Evolutionary conservation across 1,140 invertebrate species (phyloP), one percentile per base, ranked within the genome.

Genomic region (Stegodyphus mimosarum): DNA sequence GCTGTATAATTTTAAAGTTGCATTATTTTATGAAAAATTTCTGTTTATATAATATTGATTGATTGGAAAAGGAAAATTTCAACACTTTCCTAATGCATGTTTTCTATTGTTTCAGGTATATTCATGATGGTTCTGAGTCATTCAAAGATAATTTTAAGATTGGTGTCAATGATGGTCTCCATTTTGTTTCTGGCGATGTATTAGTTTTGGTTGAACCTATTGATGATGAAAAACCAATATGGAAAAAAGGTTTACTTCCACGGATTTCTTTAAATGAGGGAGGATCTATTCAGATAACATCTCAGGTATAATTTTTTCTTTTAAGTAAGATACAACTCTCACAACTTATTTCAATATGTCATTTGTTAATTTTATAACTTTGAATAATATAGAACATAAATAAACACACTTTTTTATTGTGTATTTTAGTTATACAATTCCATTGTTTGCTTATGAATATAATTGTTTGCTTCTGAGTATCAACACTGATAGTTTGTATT

Each of bases 211-310:
- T 87, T 52, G 78, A 87, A 13, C 86, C 86, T 48, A 73, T 87
- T n/a, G 79, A 87, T 83, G 86, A 87, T 75, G 78, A 87, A 72
- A 83, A 76, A 33, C 86, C 86, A n/a, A 51, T 72, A 7, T 87
- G 78, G 78, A 72, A 50, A n/a, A 80, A 66, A 60, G 78, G 72
- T 55, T 69, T 86, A 11, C 48, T 63, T n/a, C 50, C 60, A 0
- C 53, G 55, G 48, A 79, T 86, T 51, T 79, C 76, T 33, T 73
- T 83, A 5, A 70, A 53, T 51, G 86, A 87, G 72, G 79, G 79
- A 13, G 79, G 86, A 70, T 50, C 50, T 52, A 66, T 83, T 66
- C 18, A 51, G 9, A n/a, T 87, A 10, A 77, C 74, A 50, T 72
- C 79, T 71, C 3, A 76, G 86, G 84, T 86, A 83, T 63, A 48